phyloP scores from a whole-genome alignment of 2,113 vertebrate genomes.

The Hemichromis elongatus region DNA sequence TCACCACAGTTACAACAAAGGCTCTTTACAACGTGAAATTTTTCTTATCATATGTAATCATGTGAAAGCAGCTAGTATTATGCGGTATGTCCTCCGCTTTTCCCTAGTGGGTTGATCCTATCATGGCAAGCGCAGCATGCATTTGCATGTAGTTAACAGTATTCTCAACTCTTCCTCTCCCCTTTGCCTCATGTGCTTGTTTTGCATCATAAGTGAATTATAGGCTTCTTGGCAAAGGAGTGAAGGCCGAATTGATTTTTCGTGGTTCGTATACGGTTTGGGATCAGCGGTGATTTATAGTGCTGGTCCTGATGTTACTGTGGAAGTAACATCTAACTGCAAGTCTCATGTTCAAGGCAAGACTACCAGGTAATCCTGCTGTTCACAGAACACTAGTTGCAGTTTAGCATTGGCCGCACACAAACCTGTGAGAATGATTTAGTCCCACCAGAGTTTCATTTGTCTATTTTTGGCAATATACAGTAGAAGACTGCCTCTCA shows the following conservation, averaged over 20 bases:
- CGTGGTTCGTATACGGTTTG: neutral
- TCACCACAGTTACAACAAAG: neutral
- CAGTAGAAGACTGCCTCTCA: neutral
- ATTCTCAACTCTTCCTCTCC: neutral
- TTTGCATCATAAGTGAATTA: slow-evolving; percentile 4
- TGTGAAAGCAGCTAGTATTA: neutral
- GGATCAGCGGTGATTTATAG: neutral
- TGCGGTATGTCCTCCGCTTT: neutral
- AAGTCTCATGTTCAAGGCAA: neutral
- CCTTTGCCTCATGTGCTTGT: neutral
- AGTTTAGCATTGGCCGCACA: neutral
- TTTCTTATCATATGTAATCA: neutral
- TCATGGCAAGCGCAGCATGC: neutral
- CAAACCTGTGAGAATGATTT: neutral
- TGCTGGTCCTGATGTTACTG: neutral
- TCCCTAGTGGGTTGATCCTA: slow-evolving; percentile 4
- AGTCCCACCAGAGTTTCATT: neutral
- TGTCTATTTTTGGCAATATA: neutral
- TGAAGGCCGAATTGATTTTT: neutral
- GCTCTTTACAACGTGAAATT: neutral
- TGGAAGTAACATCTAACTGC: neutral
- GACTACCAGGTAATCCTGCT: neutral
- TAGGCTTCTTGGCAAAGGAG: neutral
- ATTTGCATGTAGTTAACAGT: slow-evolving; percentile 8
- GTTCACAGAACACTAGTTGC: neutral